phyloP scores from a whole-genome alignment of 2,888 invertebrate genomes.

The Ornithoptera alexandrae region DNA sequence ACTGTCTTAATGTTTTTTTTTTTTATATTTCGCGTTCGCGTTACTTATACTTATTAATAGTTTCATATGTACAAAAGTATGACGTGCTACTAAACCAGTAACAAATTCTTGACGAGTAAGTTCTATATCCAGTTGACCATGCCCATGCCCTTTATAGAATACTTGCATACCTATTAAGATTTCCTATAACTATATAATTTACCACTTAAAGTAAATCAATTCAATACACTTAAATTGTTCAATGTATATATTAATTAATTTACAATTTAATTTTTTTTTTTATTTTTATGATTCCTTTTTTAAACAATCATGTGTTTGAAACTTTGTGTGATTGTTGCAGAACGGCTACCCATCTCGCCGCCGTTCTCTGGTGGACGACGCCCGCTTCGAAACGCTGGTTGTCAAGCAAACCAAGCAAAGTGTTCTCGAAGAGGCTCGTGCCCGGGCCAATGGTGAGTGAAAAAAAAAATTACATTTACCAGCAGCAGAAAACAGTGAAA shows the following conservation, averaged over 20 bases:
- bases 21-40: neutral
- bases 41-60: neutral
- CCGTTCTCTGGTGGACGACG: constrained; percentile 97
- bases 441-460: constrained; percentile 89
- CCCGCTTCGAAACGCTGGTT: constrained; percentile 96
- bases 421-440: constrained; percentile 93
- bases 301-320: neutral
- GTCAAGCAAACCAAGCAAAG: constrained; percentile 97
- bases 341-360: constrained; percentile 98
- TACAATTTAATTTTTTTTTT: too few species aligned
- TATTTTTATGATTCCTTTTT: too few species aligned
- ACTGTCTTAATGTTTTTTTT: constrained; percentile 27
- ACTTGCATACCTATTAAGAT: constrained; percentile 8
- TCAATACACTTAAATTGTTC: neutral
- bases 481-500: neutral
- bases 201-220: constrained; percentile 9
- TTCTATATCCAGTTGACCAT: constrained; percentile 20
- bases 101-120: constrained; percentile 11
- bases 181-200: constrained; percentile 20
- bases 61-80: neutral
- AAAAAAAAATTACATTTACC: neutral
- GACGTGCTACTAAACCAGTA: neutral
- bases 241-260: neutral
- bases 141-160: constrained; percentile 21
- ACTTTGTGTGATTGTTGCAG: constrained; percentile 79